phyloP scores from a whole-genome alignment of 2,113 vertebrate species.

The Pachycephala philippinensis region DNA sequence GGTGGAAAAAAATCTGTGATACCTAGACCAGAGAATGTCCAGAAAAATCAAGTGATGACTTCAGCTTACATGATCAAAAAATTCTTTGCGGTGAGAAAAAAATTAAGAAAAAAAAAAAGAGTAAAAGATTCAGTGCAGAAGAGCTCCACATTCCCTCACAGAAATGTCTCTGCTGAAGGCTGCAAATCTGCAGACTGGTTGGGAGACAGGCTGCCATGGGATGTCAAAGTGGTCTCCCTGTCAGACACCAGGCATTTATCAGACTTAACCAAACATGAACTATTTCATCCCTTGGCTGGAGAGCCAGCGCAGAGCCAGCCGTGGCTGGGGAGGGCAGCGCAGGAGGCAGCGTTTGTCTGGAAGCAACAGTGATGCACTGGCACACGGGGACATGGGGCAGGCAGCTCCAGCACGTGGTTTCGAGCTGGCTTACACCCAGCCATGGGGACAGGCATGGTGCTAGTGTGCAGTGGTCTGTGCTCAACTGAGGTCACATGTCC shows the following conservation, averaged over 20 bases:
- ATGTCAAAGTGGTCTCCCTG: background rate
- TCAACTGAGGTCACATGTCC: background rate
- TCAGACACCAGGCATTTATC: background rate
- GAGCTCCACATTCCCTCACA: background rate
- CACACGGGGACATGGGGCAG: background rate
- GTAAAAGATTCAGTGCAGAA: background rate
- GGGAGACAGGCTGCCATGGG: background rate
- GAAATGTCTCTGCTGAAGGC: background rate
- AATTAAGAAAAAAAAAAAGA: background rate
- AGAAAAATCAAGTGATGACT: background rate
- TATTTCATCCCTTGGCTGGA: background rate
- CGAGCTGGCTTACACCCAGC: background rate
- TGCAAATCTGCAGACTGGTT: background rate
- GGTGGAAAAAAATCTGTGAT: rapidly evolving
- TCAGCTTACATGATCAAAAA: background rate
- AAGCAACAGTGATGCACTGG: background rate
- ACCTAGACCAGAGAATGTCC: background rate
- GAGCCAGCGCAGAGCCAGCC: background rate
- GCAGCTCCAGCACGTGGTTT: background rate
- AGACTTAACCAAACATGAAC: background rate
- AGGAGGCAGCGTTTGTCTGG: background rate
- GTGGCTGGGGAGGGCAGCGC: background rate
- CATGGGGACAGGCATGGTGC: rapidly evolving
- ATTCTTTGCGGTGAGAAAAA: background rate
- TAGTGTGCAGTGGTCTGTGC: rapidly evolving